Conservation (phyloP, 2,113 vertebrate genomes). For the Prunella fulvescens region DNA sequence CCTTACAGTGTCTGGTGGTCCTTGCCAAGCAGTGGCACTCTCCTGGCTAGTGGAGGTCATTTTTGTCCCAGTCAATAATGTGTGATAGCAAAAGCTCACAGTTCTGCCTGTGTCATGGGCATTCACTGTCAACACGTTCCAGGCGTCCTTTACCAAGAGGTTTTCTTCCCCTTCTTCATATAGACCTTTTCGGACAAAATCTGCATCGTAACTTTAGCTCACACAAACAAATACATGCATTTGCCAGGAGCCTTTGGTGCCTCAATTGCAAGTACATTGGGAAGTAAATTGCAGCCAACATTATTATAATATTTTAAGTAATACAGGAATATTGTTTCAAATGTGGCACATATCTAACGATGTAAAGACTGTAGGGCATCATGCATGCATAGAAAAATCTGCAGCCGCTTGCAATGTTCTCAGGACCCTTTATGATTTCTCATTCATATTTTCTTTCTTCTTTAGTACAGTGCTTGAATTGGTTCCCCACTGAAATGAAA, state of each 20-base stretch:
- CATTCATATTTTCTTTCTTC: background rate
- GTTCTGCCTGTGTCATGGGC: background rate
- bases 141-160: background rate
- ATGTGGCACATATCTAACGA: background rate
- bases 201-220: background rate
- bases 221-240: background rate
- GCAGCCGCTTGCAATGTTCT: background rate
- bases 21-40: background rate
- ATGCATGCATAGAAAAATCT: background rate
- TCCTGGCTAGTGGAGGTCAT: accelerated
- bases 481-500: background rate
- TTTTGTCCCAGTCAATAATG: background rate
- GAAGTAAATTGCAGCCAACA: background rate
- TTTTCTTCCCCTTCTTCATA: background rate
- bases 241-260: background rate
- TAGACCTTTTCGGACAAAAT: background rate
- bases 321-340: background rate
- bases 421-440: background rate
- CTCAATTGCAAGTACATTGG: background rate
- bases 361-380: background rate
- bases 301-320: background rate
- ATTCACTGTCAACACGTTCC: background rate
- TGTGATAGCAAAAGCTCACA: background rate
- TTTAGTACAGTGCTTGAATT: background rate
- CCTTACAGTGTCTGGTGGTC: background rate